Evolutionary conservation across 2,888 invertebrate genomes (phyloP), one percentile per base, ranked within the genome.

Genomic region (Lycocerus yunnanus): DNA sequence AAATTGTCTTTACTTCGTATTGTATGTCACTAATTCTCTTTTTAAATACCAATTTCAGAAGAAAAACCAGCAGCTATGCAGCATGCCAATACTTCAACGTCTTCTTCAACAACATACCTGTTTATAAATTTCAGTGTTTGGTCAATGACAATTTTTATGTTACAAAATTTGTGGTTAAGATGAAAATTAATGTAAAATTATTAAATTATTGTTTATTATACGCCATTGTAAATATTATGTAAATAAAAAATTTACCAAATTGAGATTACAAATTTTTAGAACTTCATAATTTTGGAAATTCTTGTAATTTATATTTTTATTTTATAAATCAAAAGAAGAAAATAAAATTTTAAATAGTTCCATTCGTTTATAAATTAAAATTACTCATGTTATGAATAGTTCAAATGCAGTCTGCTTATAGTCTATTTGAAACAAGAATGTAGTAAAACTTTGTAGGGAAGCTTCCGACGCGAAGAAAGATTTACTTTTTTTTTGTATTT

Each of bases 31-130:
- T 18, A 20, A 58, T 16, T 11, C 16, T 21, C 3, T 11, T n/a
- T 15, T 58, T 1, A 27, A 6, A 15, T 58, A 13, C 78, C 78
- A 78, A 75, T 87, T 88, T 73, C 89, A 93, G 93, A 92, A 85
- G 93, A 93, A 84, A 92, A 92, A 59, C 92, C 92, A 77, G 93
- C 93, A 20, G 93, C 93, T 0, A 93, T 93, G 92, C 92, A 93
- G 82, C 92, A 92, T 80, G 92, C 92, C 61, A 92, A 92, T 85
- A 91, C 86, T 58, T 82, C 83, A 66, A 83, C 84, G 63, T 82
- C 84, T 21, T 81, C 84, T 15, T 82, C 83, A 13, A 72, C 66
- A 24, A 27, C 72, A 18, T 72, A 65, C 58, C 16, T 69, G 18
- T 69, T 73, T 65, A 75, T 82, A 68, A 82, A 82, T 73, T 84